Evolutionary conservation across 2,113 vertebrate genomes (phyloP).

Genomic region (Crypturellus undulatus): DNA sequence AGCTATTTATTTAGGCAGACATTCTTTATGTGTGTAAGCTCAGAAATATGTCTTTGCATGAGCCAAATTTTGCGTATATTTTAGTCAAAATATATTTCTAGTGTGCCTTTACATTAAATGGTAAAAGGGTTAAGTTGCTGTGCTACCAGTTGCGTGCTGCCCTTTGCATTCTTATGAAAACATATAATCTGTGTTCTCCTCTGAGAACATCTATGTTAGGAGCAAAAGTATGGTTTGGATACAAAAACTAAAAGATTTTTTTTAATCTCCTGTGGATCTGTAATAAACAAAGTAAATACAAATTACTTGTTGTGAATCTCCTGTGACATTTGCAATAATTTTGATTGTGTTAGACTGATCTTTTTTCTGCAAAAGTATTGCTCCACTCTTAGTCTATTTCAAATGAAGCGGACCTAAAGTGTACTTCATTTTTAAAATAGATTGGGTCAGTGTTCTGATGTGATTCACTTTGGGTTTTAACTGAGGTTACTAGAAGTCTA

Average conservation of each 20-base stretch:
- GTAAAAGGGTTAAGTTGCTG: slow-evolving; percentile 43
- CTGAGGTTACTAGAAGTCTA: background rate
- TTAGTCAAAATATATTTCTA: slow-evolving; percentile 45
- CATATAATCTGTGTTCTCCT: slow-evolving; percentile 32
- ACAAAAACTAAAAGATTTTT: slow-evolving; percentile 12
- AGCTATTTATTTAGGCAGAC: slow-evolving; percentile 38
- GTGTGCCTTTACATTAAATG: slow-evolving; percentile 48
- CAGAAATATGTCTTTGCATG: slow-evolving; percentile 11
- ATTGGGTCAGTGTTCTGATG: background rate
- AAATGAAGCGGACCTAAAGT: slow-evolving; percentile 43
- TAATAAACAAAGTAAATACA: slow-evolving; percentile 39
- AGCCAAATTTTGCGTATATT: slow-evolving; percentile 11
- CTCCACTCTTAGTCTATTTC: slow-evolving; percentile 10
- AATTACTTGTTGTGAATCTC: background rate
- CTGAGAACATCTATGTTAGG: background rate
- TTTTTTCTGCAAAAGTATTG: background rate
- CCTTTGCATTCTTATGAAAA: slow-evolving; percentile 49
- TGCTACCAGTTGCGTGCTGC: background rate
- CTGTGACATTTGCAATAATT: slow-evolving; percentile 24
- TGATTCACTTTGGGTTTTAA: slow-evolving; percentile 47
- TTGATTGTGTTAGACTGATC: background rate
- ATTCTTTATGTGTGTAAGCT: slow-evolving; percentile 21
- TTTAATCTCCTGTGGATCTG: slow-evolving; percentile 40
- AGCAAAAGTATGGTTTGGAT: slow-evolving; percentile 29
- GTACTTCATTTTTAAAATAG: slow-evolving; percentile 1